Evolutionary conservation across 2,797 vertebrate species (phyloP).

Genomic region (Falco naumanni): DNA sequence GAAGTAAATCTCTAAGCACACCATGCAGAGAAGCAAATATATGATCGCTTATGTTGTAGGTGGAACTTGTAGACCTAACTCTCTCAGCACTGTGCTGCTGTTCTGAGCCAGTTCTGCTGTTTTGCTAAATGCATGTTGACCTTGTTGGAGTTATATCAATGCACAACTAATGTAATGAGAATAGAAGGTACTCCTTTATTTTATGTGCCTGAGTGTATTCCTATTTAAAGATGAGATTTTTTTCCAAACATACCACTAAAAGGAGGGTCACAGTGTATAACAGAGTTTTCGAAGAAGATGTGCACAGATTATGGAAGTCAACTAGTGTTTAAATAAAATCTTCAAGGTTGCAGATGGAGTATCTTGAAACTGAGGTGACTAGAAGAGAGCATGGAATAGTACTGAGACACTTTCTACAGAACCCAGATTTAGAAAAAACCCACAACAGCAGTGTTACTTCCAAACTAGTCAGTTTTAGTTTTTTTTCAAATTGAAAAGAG

Average conservation of each 20-base stretch:
- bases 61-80: constrained; percentile 6
- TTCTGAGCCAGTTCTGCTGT: background rate
- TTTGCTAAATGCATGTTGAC: background rate
- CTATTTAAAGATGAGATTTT: background rate
- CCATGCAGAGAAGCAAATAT: background rate
- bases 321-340: background rate
- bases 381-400: background rate
- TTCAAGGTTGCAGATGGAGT: background rate
- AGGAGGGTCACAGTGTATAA: background rate
- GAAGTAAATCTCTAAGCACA: constrained; percentile 61
- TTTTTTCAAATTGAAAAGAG: background rate
- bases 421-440: background rate
- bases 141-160: background rate
- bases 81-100: background rate
- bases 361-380: constrained; percentile 1
- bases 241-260: background rate
- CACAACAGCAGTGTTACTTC: background rate
- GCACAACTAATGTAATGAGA: background rate
- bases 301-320: background rate
- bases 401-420: background rate
- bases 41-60: background rate
- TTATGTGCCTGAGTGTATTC: background rate
- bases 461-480: background rate
- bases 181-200: background rate
- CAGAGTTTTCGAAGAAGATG: background rate